These are phyloP conservation scores for Nixonia krombeini DNA, from an alignment of 1,140 invertebrate genomes.

Conservation along the genomic window DNA sequence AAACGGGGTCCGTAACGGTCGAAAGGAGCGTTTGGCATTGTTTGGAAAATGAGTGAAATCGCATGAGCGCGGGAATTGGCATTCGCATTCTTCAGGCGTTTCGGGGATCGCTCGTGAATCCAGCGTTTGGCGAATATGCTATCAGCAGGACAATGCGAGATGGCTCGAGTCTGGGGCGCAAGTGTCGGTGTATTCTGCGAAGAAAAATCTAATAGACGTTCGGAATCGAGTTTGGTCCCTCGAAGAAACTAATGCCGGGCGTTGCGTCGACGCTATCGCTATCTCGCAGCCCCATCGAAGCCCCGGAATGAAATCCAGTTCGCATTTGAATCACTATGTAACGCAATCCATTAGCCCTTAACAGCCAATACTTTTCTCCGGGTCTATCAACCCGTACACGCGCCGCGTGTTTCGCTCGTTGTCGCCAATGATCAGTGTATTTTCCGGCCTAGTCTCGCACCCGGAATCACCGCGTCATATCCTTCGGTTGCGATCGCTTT, in stretches of 20 bases:
- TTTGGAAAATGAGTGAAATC: too few species aligned
- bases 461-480: conserved; percentile 14
- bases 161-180: not conserved
- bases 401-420: conserved; percentile 24
- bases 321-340: conserved; percentile 70
- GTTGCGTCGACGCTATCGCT: conserved; percentile 34
- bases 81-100: not conserved
- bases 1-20: too few species aligned
- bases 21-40: too few species aligned
- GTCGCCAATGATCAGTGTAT: conserved; percentile 54
- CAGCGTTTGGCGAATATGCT: not conserved
- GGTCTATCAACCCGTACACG: conserved; percentile 46
- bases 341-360: conserved; percentile 70
- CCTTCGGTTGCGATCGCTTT: conserved; percentile 15
- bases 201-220: conserved; percentile 69
- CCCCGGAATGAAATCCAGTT: conserved; percentile 67
- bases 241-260: conserved; percentile 57
- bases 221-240: conserved; percentile 64
- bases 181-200: conserved; percentile 23
- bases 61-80: too few species aligned
- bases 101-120: not conserved
- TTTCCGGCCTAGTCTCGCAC: conserved; percentile 6
- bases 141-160: conserved; percentile 4
- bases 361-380: conserved; percentile 65
- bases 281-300: conserved; percentile 51